Conservation (phyloP, 2,113 vertebrate species). For the Callospermophilus lateralis region DNA sequence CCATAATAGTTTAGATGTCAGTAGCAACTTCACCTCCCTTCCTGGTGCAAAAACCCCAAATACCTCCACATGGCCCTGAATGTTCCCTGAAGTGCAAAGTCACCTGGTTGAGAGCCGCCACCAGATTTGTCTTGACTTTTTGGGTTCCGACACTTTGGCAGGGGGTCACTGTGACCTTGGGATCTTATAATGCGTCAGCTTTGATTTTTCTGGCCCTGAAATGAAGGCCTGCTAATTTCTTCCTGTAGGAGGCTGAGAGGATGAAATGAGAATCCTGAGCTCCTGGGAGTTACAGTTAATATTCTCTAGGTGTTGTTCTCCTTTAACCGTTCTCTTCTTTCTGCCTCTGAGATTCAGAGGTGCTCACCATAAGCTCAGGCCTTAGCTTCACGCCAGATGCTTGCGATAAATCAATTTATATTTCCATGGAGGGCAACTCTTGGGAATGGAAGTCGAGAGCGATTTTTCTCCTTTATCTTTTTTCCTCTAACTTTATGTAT, state of each 20-base stretch:
- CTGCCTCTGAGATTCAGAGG: not conserved
- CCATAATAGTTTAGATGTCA: no score
- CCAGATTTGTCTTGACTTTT: not conserved
- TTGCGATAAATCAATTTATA: conserved; percentile 62
- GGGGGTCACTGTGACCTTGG: not conserved
- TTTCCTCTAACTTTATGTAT: not conserved
- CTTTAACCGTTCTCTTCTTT: not conserved
- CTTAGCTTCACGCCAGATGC: conserved; percentile 37
- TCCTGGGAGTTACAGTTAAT: not conserved
- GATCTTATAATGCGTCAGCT: not conserved
- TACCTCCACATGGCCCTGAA: not conserved
- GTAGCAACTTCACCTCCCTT: not conserved
- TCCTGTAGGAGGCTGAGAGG: not conserved
- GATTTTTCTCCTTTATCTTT: not conserved
- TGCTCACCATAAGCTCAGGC: conserved; percentile 21
- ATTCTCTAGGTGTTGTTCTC: fast-evolving
- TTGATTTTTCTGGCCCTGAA: not conserved
- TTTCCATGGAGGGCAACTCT: conserved; percentile 55
- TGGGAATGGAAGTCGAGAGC: conserved; percentile 6
- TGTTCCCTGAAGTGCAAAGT: not conserved
- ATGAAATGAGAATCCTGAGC: not conserved
- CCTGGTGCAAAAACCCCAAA: not conserved
- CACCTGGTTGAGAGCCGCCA: not conserved
- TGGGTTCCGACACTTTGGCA: not conserved
- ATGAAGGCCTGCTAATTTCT: not conserved